These are phyloP conservation scores for Pollimyrus isidori DNA, from an alignment of 2,113 vertebrate genomes.

Conservation along the genomic window DNA sequence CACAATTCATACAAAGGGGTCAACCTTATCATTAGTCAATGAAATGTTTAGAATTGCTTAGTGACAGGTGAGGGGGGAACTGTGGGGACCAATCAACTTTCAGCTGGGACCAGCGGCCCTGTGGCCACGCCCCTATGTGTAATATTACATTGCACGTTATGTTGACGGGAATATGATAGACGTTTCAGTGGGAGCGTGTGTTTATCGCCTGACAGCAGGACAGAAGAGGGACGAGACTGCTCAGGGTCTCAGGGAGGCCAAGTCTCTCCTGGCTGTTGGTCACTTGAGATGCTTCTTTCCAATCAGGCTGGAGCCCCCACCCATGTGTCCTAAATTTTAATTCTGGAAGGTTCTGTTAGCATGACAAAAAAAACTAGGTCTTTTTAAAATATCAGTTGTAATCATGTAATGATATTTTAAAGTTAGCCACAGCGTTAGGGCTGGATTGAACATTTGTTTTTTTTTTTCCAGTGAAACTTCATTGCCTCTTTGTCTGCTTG, in stretches of 20 bases:
- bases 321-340: background rate
- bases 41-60: background rate
- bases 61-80: background rate
- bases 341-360: background rate
- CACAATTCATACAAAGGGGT: background rate
- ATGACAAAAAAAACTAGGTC: background rate
- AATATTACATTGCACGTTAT: background rate
- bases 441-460: background rate
- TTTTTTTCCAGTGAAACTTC: background rate
- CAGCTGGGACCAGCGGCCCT: background rate
- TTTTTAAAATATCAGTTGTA: background rate
- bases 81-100: background rate
- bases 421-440: background rate
- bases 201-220: background rate
- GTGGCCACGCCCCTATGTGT: background rate
- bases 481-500: background rate
- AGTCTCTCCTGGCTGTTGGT: background rate
- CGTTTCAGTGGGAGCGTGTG: background rate
- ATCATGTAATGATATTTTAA: background rate
- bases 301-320: background rate
- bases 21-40: background rate
- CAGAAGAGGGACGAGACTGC: background rate
- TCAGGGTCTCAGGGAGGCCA: background rate
- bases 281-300: background rate
- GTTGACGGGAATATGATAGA: background rate